A percentile compares a stretch with the other conserved stretches of the same genome.
Conservation (phyloP, 2,113 vertebrate genomes). For the Triplophysa tibetana region DNA sequence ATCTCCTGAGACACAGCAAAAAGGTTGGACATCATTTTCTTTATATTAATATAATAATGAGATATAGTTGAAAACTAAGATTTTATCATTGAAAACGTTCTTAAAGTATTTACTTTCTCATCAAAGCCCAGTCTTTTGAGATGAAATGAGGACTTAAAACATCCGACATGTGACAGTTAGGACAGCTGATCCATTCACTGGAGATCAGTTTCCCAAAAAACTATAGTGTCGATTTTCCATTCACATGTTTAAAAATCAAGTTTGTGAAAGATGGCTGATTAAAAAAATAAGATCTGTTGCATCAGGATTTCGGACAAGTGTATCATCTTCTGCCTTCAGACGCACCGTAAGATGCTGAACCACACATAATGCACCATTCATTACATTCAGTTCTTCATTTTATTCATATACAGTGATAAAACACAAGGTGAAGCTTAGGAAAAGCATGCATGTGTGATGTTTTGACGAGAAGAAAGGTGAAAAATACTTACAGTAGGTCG, state of each 20-base stretch:
- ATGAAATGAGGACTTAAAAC: no score
- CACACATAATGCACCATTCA: neutral
- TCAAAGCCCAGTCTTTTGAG: no score
- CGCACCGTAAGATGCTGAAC: neutral
- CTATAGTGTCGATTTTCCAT: neutral
- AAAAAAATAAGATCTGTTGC: neutral
- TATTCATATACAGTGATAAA: neutral
- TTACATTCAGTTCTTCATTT: neutral
- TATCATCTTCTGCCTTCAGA: neutral
- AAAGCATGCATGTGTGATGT: neutral
- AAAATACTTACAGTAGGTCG: slow-evolving; percentile 14
- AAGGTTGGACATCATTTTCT: neutral
- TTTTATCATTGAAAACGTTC: neutral
- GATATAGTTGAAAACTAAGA: neutral
- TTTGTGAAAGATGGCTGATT: neutral
- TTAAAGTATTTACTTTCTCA: no score
- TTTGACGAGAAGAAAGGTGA: neutral
- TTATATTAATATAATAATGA: no score
- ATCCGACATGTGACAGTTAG: neutral
- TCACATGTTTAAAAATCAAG: neutral
- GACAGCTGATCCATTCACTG: neutral
- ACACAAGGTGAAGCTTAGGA: neutral
- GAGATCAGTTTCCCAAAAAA: neutral
- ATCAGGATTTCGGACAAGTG: neutral
- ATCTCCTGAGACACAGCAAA: neutral